Conservation (phyloP, 2,113 vertebrate species). For the Chascanopsetta lugubris region DNA sequence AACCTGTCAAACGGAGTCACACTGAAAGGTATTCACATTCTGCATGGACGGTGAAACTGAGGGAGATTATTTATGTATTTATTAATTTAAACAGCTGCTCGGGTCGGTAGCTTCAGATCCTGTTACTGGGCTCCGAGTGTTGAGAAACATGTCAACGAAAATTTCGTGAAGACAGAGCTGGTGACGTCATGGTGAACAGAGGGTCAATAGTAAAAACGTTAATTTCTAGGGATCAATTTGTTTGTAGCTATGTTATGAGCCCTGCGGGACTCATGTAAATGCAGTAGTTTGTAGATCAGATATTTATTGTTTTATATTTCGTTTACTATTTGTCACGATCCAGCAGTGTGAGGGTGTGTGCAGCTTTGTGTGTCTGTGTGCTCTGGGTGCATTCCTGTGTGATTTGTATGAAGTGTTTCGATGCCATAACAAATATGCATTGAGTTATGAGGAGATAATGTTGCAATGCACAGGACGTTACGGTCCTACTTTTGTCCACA, state of each 20-base stretch:
- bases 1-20: conserved; percentile 45
- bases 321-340: conserved; percentile 17
- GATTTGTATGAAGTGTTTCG: conserved; percentile 1
- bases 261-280: conserved; percentile 25
- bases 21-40: conserved; percentile 22
- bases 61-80: conserved; percentile 52
- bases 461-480: neutral
- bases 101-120: conserved; percentile 38
- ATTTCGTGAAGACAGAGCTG: neutral
- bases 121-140: conserved; percentile 10
- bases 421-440: conserved; percentile 11
- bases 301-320: conserved; percentile 32
- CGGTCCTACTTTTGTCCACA: conserved; percentile 39
- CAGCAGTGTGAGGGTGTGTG: conserved; percentile 15
- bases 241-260: conserved; percentile 39
- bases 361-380: conserved; percentile 40
- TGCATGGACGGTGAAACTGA: conserved; percentile 54
- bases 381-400: conserved; percentile 14
- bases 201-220: conserved; percentile 15
- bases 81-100: too few relatives aligned
- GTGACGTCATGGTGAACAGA: conserved; percentile 4
- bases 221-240: conserved; percentile 22
- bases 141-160: neutral
- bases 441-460: neutral
- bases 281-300: conserved; percentile 28